Evolutionary conservation across 1,140 invertebrate species (phyloP), one percentile per base, ranked within the genome.

Genomic region (Aphelenchoides fujianensis): DNA sequence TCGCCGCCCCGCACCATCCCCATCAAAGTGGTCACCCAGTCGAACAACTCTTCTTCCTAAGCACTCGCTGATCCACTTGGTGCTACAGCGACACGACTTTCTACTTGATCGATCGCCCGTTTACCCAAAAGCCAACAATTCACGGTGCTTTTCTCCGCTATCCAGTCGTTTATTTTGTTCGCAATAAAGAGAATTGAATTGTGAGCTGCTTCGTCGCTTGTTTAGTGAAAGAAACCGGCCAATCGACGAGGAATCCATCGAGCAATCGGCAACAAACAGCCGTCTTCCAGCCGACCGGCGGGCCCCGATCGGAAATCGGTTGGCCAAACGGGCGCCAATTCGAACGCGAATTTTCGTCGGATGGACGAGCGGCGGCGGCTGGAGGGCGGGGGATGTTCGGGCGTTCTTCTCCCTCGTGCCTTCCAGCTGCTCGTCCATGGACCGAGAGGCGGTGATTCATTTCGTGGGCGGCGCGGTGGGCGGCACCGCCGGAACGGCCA

Each of bases 401-500:
- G n/a, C n/a, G n/a, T n/a, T n/a, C n/a, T n/a, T n/a, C n/a, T n/a
- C n/a, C n/a, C n/a, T n/a, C n/a, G n/a, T n/a, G n/a, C n/a, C n/a
- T n/a, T n/a, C n/a, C n/a, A n/a, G 41, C 23, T 48, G 41, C 34
- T 27, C 5, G 5, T 59, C 34, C 23, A 66, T 66, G 63, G 63
- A 66, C 36, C 19, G 32, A 35, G 63, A 73, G 57, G 64, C 59
- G 7, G 35, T 73, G 16, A 66, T 73, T 48, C 71, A 73, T 62
- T 74, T 74, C 55, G 55, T 62, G 3, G 73, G 73, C 37, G 73
- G 73, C n/a, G 73, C 73, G 5, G 30, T 74, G 3, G 73, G 73
- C 27, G 73, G 73, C n/a, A 74, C 73, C 9, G 63, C 67, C 48
- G 95, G 95, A 71, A 95, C 95, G 7, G 92, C 97, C 72, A 90